Conservation (phyloP, 2,888 invertebrate species). For the Xanthorhoe designata region DNA sequence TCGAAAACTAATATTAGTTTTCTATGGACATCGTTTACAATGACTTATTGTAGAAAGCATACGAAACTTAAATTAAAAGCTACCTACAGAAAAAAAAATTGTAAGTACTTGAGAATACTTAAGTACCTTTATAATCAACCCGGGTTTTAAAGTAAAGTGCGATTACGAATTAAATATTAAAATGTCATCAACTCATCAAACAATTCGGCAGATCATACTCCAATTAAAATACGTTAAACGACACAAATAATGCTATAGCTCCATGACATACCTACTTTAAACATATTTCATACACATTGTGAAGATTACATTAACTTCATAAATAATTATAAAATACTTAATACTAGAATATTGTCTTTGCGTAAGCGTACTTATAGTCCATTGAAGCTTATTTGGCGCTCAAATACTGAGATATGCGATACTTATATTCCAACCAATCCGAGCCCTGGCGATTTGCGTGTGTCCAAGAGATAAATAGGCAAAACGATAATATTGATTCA, state of each 20-base stretch:
- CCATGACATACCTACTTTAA: not conserved
- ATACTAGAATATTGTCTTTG: constrained; percentile 70
- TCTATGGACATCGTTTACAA: no score
- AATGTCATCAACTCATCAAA: not conserved
- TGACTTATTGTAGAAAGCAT: no score
- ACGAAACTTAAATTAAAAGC: no score
- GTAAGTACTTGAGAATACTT: not conserved
- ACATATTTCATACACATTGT: not conserved
- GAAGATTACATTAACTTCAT: not conserved
- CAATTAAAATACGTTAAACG: not conserved
- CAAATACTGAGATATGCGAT: constrained; percentile 58
- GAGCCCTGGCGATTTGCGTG: not conserved
- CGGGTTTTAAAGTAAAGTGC: not conserved
- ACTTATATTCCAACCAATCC: constrained; percentile 44
- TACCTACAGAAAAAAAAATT: no score
- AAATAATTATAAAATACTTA: constrained; percentile 13
- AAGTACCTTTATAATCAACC: not conserved
- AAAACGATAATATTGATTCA: no score
- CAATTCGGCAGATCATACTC: not conserved
- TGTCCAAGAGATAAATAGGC: not conserved
- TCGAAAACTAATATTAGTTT: not conserved
- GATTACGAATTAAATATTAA: not conserved
- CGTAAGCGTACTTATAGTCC: constrained; percentile 58
- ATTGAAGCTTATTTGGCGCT: constrained; percentile 53
- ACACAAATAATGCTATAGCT: not conserved